phyloP scores from a whole-genome alignment of 2,888 invertebrate species.

The Polydesmus complanatus region DNA sequence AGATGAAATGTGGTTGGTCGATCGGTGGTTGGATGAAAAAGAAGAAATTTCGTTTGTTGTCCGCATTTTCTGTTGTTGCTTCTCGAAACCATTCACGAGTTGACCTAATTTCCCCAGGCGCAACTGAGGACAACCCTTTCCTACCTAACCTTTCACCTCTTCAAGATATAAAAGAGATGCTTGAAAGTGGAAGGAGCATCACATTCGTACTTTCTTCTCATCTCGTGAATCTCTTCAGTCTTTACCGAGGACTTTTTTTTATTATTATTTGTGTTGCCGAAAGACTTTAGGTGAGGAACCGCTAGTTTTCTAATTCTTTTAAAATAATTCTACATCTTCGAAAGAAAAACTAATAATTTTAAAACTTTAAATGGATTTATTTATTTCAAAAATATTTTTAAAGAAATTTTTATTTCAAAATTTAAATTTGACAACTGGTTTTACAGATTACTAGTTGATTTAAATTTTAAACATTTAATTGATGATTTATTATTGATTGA shows the following conservation, averaged over 20 bases:
- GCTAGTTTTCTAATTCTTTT: too few species aligned
- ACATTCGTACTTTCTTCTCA: background rate
- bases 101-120: slow-evolving; percentile 10
- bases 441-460: too few species aligned
- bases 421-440: too few species aligned
- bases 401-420: too few species aligned
- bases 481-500: too few species aligned
- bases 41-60: background rate
- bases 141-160: background rate
- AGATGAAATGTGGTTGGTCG: background rate
- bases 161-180: background rate
- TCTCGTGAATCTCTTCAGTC: too few species aligned
- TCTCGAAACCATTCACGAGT: slow-evolving; percentile 11
- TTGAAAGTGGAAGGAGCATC: background rate
- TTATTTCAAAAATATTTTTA: too few species aligned
- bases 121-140: background rate
- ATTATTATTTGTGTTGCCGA: background rate
- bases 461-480: too few species aligned
- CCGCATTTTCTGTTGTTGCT: slow-evolving; percentile 12
- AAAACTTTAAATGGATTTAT: too few species aligned
- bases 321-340: too few species aligned
- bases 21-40: background rate
- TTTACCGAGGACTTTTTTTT: background rate
- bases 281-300: background rate
- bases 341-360: too few species aligned